Percentiles rank a stretch among this genome's conserved stretches.
Evolutionary conservation across 2,888 invertebrate genomes (phyloP).

Genomic region (Cryptocheilus praepositus): DNA sequence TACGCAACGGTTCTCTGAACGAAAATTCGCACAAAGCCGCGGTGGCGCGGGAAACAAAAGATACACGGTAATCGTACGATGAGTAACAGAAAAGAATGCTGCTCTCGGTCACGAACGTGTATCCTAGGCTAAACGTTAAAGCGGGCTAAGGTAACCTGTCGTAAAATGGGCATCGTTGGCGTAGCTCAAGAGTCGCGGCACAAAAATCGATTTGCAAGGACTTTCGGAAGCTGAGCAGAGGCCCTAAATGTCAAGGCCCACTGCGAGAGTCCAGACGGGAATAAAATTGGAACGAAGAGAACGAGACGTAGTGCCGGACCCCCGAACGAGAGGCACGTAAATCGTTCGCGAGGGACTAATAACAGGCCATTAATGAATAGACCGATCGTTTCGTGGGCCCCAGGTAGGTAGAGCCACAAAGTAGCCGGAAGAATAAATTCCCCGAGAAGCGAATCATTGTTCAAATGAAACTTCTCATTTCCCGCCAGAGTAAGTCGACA

Average conservation of each 20-base stretch:
- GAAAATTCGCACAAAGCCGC: not conserved
- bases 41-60: not conserved
- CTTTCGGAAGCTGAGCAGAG: constrained; percentile 17
- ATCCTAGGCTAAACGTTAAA: too few relatives aligned
- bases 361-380: constrained; percentile 52
- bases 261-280: constrained; percentile 7
- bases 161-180: too few relatives aligned
- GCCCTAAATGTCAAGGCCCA: constrained; percentile 47
- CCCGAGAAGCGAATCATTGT: not conserved
- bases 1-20: constrained; percentile 1
- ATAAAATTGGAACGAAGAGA: constrained; percentile 18
- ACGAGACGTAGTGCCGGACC: constrained; percentile 12
- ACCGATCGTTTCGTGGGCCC: constrained; percentile 37
- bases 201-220: constrained; percentile 7
- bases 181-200: not conserved
- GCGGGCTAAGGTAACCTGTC: too few relatives aligned
- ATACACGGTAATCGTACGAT: too few relatives aligned
- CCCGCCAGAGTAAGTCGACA: too few relatives aligned
- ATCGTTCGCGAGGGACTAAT: constrained; percentile 31
- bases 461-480: too few relatives aligned
- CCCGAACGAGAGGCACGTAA: constrained; percentile 19
- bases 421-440: constrained; percentile 43
- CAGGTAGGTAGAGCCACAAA: constrained; percentile 47
- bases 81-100: too few relatives aligned
- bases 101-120: too few relatives aligned